Percentiles rank a stretch among this genome's conserved stretches.
Conservation (phyloP, 2,888 invertebrate species). For the Athalia circularis region DNA sequence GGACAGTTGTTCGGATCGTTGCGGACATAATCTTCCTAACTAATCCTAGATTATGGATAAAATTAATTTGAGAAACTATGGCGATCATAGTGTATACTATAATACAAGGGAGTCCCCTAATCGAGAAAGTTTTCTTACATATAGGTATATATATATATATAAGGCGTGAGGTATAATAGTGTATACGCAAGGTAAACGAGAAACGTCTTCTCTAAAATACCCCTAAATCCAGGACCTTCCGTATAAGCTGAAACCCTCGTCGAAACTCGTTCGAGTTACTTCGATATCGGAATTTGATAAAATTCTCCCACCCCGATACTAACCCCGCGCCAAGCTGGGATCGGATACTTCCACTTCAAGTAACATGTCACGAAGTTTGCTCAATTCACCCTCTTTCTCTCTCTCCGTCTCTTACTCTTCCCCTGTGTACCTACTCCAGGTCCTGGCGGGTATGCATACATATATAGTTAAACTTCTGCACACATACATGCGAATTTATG, state of each 20-base stretch:
- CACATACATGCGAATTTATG: not conserved
- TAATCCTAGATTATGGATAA: constrained; percentile 34
- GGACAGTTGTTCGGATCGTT: too few relatives aligned
- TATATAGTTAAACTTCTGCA: constrained; percentile 31
- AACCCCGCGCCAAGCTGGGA: constrained; percentile 57
- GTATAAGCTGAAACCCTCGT: constrained; percentile 29
- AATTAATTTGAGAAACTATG: constrained; percentile 16
- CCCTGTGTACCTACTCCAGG: constrained; percentile 36
- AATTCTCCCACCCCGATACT: constrained; percentile 60
- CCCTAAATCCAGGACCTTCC: constrained; percentile 13
- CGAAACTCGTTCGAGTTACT: constrained; percentile 63
- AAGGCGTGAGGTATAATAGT: too few relatives aligned
- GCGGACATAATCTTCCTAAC: not conserved
- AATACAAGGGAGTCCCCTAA: constrained; percentile 19
- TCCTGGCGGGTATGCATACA: constrained; percentile 3
- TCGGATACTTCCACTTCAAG: constrained; percentile 73
- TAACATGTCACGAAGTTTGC: constrained; percentile 72
- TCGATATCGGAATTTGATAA: constrained; percentile 71
- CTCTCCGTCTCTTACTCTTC: not conserved
- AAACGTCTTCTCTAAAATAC: constrained; percentile 50
- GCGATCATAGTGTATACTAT: constrained; percentile 13
- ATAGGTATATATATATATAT: not conserved
- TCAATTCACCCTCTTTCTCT: constrained; percentile 52
- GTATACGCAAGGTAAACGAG: constrained; percentile 34
- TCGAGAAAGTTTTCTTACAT: constrained; percentile 44